A percentile compares a stretch with the other conserved stretches of the same genome.
These are phyloP conservation scores for Drosophila arawakana DNA, from an alignment of 1,140 invertebrate genomes.

Conservation along the genomic window DNA sequence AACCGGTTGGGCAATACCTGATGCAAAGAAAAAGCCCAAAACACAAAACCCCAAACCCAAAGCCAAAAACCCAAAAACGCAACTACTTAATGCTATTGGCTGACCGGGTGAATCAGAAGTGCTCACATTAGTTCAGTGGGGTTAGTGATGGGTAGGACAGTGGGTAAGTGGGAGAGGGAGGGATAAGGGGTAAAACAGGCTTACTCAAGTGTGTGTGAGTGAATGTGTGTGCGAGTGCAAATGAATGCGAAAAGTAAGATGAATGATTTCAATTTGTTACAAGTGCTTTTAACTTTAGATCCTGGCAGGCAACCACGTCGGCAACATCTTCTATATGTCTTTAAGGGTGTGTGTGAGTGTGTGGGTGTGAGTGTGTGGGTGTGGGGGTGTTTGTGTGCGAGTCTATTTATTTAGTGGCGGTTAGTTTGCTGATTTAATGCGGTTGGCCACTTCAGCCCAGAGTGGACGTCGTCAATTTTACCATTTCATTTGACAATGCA, in stretches of 20 bases:
- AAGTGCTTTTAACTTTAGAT: slow-evolving; percentile 79
- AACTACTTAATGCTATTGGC: slow-evolving; percentile 54
- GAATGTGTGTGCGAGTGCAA: slow-evolving; percentile 51
- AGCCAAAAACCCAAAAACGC: slow-evolving; percentile 27
- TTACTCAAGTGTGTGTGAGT: slow-evolving; percentile 19
- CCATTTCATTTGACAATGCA: slow-evolving; percentile 83
- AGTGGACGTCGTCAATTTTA: slow-evolving; percentile 81
- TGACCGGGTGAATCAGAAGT: slow-evolving; percentile 53
- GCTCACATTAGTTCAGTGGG: slow-evolving; percentile 41
- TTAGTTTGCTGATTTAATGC: slow-evolving; percentile 82
- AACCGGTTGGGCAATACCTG: slow-evolving; percentile 23
- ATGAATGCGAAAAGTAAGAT: slow-evolving; percentile 79
- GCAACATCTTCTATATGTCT: slow-evolving; percentile 28
- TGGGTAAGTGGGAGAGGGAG: not conserved
- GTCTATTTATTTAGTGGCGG: slow-evolving; percentile 75
- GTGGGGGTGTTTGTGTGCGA: slow-evolving; percentile 13
- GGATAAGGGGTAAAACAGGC: not conserved
- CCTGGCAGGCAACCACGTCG: slow-evolving; percentile 35
- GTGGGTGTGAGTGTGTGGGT: slow-evolving; percentile 19
- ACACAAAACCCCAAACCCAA: slow-evolving; percentile 21
- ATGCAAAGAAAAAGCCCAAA: slow-evolving; percentile 28
- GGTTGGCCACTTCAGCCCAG: slow-evolving; percentile 73
- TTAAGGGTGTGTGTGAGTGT: slow-evolving; percentile 18
- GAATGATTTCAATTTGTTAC: slow-evolving; percentile 82
- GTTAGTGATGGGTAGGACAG: not conserved